Percentiles rank a stretch among this genome's conserved stretches.
Evolutionary conservation across 2,113 vertebrate genomes (phyloP).

Genomic region (Calonectris borealis): DNA sequence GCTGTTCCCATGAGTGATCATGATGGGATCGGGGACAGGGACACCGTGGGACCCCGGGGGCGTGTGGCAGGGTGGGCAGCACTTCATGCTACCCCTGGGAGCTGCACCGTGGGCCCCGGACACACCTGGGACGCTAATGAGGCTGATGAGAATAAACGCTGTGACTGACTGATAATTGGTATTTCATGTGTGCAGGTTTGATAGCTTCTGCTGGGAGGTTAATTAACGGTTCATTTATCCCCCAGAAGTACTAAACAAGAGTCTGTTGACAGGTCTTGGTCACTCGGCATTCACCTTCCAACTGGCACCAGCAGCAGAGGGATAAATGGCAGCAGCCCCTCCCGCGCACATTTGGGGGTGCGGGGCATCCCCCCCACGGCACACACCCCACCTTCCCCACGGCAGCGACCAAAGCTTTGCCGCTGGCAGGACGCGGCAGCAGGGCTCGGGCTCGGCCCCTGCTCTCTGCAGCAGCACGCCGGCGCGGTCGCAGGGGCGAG

Average conservation of each 20-base stretch:
- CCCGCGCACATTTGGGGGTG: neutral
- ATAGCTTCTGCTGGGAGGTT: neutral
- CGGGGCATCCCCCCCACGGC: neutral
- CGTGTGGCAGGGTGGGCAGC: rapidly evolving
- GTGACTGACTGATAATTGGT: neutral
- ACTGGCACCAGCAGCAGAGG: neutral
- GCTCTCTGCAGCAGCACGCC: rapidly evolving
- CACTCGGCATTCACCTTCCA: rapidly evolving
- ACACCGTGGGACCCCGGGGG: rapidly evolving
- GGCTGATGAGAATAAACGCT: neutral
- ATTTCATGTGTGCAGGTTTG: neutral
- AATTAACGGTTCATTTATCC: neutral
- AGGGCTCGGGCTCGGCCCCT: neutral
- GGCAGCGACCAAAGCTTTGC: neutral
- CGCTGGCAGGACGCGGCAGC: rapidly evolving
- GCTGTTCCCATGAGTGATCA: neutral
- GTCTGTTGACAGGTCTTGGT: neutral
- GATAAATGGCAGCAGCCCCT: neutral
- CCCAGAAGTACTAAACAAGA: neutral
- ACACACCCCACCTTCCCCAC: rapidly evolving
- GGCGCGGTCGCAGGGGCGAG: neutral
- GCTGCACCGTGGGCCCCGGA: neutral
- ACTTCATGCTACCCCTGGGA: neutral
- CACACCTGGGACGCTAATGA: rapidly evolving
- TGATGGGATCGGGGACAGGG: neutral